These are phyloP conservation scores for Pantherophis vulpinus DNA, from an alignment of 2,797 vertebrate genomes.

Conservation along the genomic window DNA sequence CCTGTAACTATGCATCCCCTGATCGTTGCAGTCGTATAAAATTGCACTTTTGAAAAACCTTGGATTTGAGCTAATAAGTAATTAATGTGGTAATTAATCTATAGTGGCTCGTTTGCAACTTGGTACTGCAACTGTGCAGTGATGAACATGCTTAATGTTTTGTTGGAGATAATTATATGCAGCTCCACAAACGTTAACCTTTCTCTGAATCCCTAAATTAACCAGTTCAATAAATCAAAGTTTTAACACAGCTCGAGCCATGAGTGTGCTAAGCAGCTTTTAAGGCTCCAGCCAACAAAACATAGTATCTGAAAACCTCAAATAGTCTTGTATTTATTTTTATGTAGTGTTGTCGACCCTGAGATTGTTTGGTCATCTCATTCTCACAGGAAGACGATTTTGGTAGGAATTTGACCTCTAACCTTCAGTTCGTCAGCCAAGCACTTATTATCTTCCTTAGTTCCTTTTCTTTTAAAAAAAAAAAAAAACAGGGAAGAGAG, in stretches of 20 bases:
- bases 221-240: not conserved
- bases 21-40: not conserved
- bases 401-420: slow-evolving; percentile 67
- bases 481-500: not conserved
- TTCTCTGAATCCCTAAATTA: not conserved
- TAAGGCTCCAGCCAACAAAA: not conserved
- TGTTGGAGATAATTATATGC: not conserved
- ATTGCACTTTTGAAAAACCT: not conserved
- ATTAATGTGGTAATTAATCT: not conserved
- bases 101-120: not conserved
- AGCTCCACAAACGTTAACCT: not conserved
- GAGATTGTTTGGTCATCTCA: slow-evolving; percentile 66
- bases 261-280: not conserved
- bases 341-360: slow-evolving; percentile 60
- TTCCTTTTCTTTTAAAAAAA: not conserved
- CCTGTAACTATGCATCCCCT: not conserved
- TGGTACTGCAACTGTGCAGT: not conserved
- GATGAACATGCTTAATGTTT: not conserved
- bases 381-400: slow-evolving; percentile 70
- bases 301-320: slow-evolving; percentile 44
- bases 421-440: slow-evolving; percentile 42
- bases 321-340: slow-evolving; percentile 67
- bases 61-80: not conserved
- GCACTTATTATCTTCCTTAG: slow-evolving; percentile 27
- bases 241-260: not conserved